A percentile compares a stretch with the other conserved stretches of the same genome.
Evolutionary conservation across 2,888 invertebrate species (phyloP).

Genomic region (Hetaerina titia): DNA sequence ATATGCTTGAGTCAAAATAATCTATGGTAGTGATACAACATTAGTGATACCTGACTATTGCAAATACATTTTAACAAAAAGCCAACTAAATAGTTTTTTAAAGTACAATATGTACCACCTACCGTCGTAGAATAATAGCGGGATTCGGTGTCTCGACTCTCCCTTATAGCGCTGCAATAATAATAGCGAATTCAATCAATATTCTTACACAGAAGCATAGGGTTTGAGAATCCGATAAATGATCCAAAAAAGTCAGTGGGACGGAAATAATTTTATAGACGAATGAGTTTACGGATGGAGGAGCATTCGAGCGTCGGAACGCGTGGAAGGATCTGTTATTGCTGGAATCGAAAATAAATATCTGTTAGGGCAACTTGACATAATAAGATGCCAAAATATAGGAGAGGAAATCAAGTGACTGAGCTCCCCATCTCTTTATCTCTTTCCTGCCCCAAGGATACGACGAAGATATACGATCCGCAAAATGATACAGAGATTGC

Average conservation of each 20-base stretch:
- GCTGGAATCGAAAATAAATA: background rate
- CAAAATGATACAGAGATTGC: background rate
- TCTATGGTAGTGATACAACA: too few relatives aligned
- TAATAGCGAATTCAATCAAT: too few relatives aligned
- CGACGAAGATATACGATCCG: background rate
- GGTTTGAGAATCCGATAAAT: background rate
- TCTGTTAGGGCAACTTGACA: background rate
- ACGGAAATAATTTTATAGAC: background rate
- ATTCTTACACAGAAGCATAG: too few relatives aligned
- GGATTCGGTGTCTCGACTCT: too few relatives aligned
- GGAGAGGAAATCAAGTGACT: background rate
- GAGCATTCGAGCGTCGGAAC: background rate
- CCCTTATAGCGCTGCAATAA: too few relatives aligned
- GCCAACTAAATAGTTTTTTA: too few relatives aligned
- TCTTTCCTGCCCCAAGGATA: background rate
- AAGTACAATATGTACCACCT: too few relatives aligned
- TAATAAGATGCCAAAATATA: background rate
- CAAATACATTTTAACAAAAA: too few relatives aligned
- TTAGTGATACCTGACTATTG: too few relatives aligned
- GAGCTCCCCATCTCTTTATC: background rate
- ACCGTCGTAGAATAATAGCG: too few relatives aligned
- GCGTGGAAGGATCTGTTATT: background rate
- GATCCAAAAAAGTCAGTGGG: background rate
- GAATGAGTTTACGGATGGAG: background rate
- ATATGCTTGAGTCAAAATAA: too few relatives aligned